Conservation (phyloP, 2,797 vertebrate genomes). For the Gephyroberyx darwinii region DNA sequence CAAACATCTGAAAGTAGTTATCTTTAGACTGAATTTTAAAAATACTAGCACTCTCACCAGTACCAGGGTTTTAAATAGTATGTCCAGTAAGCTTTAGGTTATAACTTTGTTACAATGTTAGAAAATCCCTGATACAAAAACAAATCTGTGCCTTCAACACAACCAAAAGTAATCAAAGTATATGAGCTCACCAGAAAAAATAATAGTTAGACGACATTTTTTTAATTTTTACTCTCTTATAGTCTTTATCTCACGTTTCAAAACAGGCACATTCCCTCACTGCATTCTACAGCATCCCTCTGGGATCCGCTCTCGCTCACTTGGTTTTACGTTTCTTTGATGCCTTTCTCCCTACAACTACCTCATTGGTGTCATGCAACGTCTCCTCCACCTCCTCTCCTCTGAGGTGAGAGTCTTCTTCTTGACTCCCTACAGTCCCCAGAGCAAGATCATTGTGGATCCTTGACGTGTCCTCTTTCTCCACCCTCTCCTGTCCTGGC, state of each 20-base stretch:
- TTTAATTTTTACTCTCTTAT: slow-evolving; percentile 7
- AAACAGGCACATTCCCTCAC: slow-evolving; percentile 29
- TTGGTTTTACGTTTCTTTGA: slow-evolving; percentile 64
- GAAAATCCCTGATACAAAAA: slow-evolving; percentile 13
- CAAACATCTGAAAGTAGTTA: slow-evolving; percentile 10
- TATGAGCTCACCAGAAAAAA: background rate
- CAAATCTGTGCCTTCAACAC: slow-evolving; percentile 5
- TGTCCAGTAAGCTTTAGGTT: background rate
- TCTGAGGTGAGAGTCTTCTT: slow-evolving; percentile 19
- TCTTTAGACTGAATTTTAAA: slow-evolving; percentile 8
- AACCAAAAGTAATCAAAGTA: background rate
- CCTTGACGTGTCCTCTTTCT: slow-evolving; percentile 81
- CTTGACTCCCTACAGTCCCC: slow-evolving; percentile 41
- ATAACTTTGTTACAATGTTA: slow-evolving; percentile 1
- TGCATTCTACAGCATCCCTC: slow-evolving; percentile 22
- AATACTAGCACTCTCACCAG: slow-evolving; percentile 10
- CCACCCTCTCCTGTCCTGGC: slow-evolving; percentile 78
- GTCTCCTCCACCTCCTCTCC: slow-evolving; percentile 28
- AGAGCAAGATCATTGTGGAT: slow-evolving; percentile 66
- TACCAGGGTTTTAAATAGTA: background rate
- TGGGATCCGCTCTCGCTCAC: slow-evolving; percentile 21
- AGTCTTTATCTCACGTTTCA: background rate
- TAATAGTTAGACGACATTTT: slow-evolving; percentile 17
- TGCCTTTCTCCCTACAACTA: slow-evolving; percentile 47
- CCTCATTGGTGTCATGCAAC: slow-evolving; percentile 36